Evolutionary conservation across 2,113 vertebrate species (phyloP).

Genomic region (Danio rerio): DNA sequence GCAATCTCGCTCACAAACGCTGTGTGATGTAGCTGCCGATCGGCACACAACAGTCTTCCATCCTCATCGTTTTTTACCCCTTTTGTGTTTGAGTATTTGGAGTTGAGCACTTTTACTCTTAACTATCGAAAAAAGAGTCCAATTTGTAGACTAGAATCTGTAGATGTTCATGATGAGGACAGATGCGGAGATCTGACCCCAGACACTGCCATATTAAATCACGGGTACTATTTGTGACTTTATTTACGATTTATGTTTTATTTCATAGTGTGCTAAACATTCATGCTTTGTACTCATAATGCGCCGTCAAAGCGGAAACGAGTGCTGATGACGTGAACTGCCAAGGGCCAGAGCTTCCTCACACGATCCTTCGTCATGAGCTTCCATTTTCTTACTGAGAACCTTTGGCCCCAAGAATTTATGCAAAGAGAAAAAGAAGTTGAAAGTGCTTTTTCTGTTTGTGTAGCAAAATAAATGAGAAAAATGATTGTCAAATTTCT

Average conservation of each 20-base stretch:
- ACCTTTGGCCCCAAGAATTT: conserved; percentile 29
- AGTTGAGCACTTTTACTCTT: background rate
- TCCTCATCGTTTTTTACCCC: background rate
- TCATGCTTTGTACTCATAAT: conserved; percentile 1
- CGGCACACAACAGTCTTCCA: conserved; percentile 23
- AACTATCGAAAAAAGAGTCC: background rate
- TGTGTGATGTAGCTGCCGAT: conserved; percentile 36
- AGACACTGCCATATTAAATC: conserved; percentile 18
- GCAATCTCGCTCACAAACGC: conserved; percentile 20
- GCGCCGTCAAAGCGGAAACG: background rate
- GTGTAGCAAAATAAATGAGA: conserved; percentile 26
- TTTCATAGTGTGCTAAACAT: background rate
- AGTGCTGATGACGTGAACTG: conserved; percentile 34
- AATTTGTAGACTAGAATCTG: background rate
- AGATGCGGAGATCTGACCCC: background rate
- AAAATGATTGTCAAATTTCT: background rate
- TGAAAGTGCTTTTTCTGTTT: conserved; percentile 1
- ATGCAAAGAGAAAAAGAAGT: conserved; percentile 32
- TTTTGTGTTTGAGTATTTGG: background rate
- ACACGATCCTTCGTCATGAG: conserved; percentile 14
- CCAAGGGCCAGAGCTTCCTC: conserved; percentile 46
- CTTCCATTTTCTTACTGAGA: conserved; percentile 41
- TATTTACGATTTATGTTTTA: background rate
- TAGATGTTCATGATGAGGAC: background rate
- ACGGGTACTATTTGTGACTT: conserved; percentile 1